Evolutionary conservation across 2,113 vertebrate genomes (phyloP), one percentile per base, ranked within the genome.

Genomic region (Myodes glareolus): DNA sequence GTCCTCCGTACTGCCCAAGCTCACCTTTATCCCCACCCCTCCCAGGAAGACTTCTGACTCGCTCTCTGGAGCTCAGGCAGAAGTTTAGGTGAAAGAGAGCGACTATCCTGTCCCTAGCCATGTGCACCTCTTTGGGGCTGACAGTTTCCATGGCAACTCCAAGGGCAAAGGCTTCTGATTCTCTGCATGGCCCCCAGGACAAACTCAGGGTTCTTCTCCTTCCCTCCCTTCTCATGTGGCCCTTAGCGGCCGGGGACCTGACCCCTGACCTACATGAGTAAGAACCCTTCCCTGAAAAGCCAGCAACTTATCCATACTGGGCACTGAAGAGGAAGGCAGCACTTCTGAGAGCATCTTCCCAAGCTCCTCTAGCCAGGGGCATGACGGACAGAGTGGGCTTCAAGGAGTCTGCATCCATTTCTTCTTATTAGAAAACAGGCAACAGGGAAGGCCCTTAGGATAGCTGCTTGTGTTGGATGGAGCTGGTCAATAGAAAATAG

Each of bases 401-500:
- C 50, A 3, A 19, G 4, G 39, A 78, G 23, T 63, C 55, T 7
- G 39, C 13, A 5, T 31, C 42, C 21, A 3, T 29, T 55, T 72
- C 67, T 47, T 86, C 61, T 84, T n/a, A 3, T 65, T 33, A 19
- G 31, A 63, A 55, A 52, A 11, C 39, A 21, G n/a, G 6, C 39
- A 12, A 10, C 80, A 19, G 81, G 52, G 39, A 47, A 50, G 50
- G 39, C 6, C 42, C 16, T 11, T 55, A 70, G 52, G 52, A 58
- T 42, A 29, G 7, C 5, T 0, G n/a, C 6, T 1, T 31, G 29
- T 29, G 25, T 8, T 9, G 0, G 2, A 2, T 0, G 17, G 47
- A 31, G 6, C 63, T 39, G 0, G 10, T 13, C 31, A 17, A 1
- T 21, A n/a, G 33, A 11, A 55, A 50, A 11, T 11, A 2, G 0